A percentile compares a stretch with the other conserved stretches of the same genome.
phyloP scores from a whole-genome alignment of 2,888 invertebrate genomes.

The Drosophila bunnanda region DNA sequence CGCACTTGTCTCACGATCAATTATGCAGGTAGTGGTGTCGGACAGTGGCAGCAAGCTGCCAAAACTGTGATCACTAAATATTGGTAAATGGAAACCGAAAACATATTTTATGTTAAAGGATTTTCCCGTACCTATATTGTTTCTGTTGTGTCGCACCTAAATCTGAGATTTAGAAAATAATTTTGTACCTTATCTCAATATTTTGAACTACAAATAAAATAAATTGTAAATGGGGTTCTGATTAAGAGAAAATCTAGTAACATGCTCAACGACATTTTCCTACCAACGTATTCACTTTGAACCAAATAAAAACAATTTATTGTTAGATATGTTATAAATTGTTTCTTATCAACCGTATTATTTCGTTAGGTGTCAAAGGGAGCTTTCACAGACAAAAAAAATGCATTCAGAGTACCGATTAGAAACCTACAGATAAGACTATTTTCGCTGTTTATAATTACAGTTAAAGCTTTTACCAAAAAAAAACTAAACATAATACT shows the following conservation, averaged over 20 bases:
- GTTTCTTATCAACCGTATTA: neutral
- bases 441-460: neutral
- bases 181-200: neutral
- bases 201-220: neutral
- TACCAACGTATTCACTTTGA: neutral
- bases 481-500: no score
- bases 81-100: neutral
- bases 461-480: neutral
- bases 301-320: neutral
- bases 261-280: neutral
- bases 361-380: neutral
- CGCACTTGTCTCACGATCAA: slow-evolving; percentile 38
- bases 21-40: slow-evolving; percentile 28
- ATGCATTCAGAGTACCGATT: neutral
- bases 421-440: slow-evolving; percentile 2
- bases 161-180: neutral
- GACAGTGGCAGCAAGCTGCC: neutral
- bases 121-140: neutral
- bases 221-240: neutral
- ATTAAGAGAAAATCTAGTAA: neutral
- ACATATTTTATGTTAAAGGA: neutral
- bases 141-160: neutral
- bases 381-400: slow-evolving; percentile 2
- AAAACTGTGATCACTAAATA: slow-evolving; percentile 6
- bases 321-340: neutral